phyloP scores from a whole-genome alignment of 2,113 vertebrate genomes.

The Cottus gobio region DNA sequence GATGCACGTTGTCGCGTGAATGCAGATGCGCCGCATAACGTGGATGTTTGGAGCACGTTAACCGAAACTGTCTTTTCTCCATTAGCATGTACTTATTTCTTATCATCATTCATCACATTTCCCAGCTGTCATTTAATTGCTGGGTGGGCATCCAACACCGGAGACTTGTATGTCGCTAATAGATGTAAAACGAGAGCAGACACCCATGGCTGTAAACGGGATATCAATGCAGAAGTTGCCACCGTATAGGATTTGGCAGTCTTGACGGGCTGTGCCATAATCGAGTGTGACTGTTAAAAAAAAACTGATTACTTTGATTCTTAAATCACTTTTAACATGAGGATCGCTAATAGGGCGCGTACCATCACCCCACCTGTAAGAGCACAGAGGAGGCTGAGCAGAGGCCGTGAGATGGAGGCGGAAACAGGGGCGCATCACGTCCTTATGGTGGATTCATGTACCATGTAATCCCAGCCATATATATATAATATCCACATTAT shows the following conservation, averaged over 20 bases:
- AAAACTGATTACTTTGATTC: conserved; percentile 35
- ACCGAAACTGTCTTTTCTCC: conserved; percentile 25
- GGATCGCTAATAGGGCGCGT: conserved; percentile 6
- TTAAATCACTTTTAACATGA: conserved; percentile 24
- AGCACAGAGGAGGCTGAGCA: conserved; percentile 14
- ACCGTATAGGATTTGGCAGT: conserved; percentile 25
- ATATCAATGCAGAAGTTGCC: conserved; percentile 34
- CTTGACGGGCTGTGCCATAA: conserved; percentile 29
- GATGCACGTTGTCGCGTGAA: conserved; percentile 21
- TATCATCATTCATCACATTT: conserved; percentile 51
- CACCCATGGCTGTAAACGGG: not conserved
- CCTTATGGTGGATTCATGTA: not conserved
- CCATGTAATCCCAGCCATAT: not conserved
- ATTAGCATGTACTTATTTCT: conserved; percentile 32
- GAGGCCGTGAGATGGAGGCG: not conserved
- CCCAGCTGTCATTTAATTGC: conserved; percentile 55
- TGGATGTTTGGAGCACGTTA: conserved; percentile 7
- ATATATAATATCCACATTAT: not conserved
- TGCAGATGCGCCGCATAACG: conserved; percentile 29
- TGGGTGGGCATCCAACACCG: conserved; percentile 47
- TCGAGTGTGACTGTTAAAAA: conserved; percentile 10
- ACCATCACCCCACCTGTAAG: not conserved
- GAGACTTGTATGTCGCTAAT: conserved; percentile 43
- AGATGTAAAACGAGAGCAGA: conserved; percentile 41
- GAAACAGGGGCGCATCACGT: not conserved